phyloP scores from a whole-genome alignment of 2,888 invertebrate species.

The Acronicta leporina region DNA sequence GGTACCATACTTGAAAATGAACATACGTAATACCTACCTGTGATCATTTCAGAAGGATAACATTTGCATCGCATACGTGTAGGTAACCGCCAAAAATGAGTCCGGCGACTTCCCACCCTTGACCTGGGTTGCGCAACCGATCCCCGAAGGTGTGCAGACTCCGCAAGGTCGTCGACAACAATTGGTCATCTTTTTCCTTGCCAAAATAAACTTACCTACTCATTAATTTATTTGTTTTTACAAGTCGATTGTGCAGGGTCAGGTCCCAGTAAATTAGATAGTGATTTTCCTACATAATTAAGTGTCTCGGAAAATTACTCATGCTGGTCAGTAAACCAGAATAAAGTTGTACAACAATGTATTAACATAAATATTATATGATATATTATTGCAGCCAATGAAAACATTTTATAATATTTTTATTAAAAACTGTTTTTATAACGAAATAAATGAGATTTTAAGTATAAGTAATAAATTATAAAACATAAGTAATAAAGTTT shows the following conservation, averaged over 20 bases:
- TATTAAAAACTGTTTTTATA: no score
- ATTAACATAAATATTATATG: background rate
- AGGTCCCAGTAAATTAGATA: constrained; percentile 31
- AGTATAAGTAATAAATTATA: no score
- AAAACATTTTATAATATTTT: no score
- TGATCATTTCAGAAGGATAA: constrained; percentile 60
- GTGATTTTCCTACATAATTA: constrained; percentile 31
- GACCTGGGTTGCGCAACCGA: constrained; percentile 82
- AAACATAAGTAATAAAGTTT: no score
- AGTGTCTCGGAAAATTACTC: constrained; percentile 36
- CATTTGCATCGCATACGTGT: constrained; percentile 61
- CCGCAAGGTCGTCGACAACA: constrained; percentile 69
- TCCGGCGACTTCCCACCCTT: constrained; percentile 81
- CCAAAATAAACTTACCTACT: constrained; percentile 68
- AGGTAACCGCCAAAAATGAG: constrained; percentile 80
- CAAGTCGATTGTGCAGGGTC: constrained; percentile 39
- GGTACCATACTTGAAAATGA: background rate
- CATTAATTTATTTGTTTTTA: constrained; percentile 57
- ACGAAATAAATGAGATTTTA: no score
- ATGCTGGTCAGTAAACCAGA: constrained; percentile 7
- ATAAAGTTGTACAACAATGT: constrained; percentile 6
- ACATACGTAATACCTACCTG: constrained; percentile 28
- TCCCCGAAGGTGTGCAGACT: constrained; percentile 72
- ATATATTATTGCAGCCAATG: background rate
- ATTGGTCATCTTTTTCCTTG: constrained; percentile 78